Evolutionary conservation across 2,888 invertebrate species (phyloP), one percentile per base, ranked within the genome.

Genomic region (Harpalus rufipes): DNA sequence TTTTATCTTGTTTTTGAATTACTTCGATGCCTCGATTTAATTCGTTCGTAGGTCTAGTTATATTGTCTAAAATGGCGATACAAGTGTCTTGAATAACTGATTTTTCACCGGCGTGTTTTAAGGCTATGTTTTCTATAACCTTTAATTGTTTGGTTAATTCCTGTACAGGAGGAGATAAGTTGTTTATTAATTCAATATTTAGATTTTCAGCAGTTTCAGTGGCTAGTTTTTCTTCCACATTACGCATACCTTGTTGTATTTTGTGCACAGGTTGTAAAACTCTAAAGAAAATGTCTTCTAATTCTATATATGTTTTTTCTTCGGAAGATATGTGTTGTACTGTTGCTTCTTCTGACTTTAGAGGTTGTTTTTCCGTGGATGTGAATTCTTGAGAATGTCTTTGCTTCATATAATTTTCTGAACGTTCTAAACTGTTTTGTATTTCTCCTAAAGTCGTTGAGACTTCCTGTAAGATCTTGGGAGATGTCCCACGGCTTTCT

Each of bases 41-140:
- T 88, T 95, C 94, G 82, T 93, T 91, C n/a, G 95, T 91, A 0
- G 95, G 93, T 14, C 93, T 92, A 87, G 93, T 93, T 0, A 95
- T 93, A 81, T 93, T 92, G 88, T 95, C 94, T 83, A 95, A 92
- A 44, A 95, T 92, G 84, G 94, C 93, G 85, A 94, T 93, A 87
- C 91, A 88, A 21, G 91, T 84, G 85, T 91, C 91, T 86, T 91
- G 91, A 7, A 88, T 87, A 25, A 89, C 63, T 6, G 89, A 89
- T 86, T 90, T 91, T 86, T 89, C 86, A 8, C 88, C 88, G n/a
- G 89, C 87, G 68, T 89, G 88, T 85, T 89, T 88, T 32, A 88
- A 87, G 1, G 90, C 89, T 87, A 89, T 88, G 86, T 89, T 90
- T 80, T 90, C 89, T 2, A 90, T 87, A 3, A 88, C 85, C 86